Evolutionary conservation across 2,797 vertebrate genomes (phyloP).

Genomic region (Chrysocyon brachyurus): DNA sequence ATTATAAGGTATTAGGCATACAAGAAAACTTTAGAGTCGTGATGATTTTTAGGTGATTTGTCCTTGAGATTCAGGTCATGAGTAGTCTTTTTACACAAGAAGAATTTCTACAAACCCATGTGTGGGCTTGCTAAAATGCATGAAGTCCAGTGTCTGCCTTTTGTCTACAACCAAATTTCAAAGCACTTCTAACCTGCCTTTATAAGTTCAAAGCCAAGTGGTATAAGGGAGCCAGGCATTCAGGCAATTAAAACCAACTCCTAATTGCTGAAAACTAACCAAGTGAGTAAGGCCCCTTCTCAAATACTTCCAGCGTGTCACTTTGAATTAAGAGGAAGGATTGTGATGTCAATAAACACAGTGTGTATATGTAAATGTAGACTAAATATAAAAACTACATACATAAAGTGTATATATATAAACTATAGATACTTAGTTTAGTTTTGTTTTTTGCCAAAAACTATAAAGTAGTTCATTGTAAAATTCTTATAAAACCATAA

Average conservation of each 20-base stretch:
- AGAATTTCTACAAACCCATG: neutral
- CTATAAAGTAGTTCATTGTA: neutral
- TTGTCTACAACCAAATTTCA: neutral
- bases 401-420: neutral
- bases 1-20: no score
- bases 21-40: neutral
- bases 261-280: conserved; percentile 8
- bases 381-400: neutral
- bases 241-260: neutral
- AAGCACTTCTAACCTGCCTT: neutral
- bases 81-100: neutral
- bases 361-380: neutral
- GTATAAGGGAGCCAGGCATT: neutral
- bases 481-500: neutral
- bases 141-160: neutral
- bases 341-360: neutral
- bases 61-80: neutral
- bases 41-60: neutral
- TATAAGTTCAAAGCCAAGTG: neutral
- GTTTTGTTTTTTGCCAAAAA: neutral
- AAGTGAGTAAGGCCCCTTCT: neutral
- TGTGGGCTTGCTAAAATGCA: neutral
- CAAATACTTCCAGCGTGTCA: neutral
- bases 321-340: neutral
- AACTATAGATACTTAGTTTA: neutral